Conservation (phyloP, 2,113 vertebrate species). For the Phylloscopus trochilus region DNA sequence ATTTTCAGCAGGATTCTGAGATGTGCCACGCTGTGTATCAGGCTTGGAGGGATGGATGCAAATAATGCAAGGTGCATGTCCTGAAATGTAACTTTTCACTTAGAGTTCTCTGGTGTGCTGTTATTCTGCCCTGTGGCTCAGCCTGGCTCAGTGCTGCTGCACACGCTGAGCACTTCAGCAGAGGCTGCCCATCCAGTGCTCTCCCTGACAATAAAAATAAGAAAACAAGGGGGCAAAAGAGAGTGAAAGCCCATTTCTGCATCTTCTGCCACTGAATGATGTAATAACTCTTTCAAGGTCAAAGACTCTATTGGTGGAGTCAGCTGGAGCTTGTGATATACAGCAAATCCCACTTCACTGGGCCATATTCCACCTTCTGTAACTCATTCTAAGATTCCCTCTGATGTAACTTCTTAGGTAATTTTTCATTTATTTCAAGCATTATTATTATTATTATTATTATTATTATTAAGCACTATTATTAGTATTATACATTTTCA, state of each 20-base stretch:
- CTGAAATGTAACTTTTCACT: background rate
- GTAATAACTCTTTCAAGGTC: background rate
- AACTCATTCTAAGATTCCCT: background rate
- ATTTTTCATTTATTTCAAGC: background rate
- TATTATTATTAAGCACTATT: too few relatives aligned
- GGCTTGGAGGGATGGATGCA: background rate
- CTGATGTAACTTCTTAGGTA: background rate
- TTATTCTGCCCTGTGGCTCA: background rate
- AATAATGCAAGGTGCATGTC: background rate
- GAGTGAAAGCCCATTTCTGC: background rate
- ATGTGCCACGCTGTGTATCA: rapidly evolving
- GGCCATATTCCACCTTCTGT: background rate
- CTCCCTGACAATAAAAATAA: background rate
- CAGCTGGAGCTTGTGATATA: background rate
- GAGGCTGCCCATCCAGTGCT: background rate
- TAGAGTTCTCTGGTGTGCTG: too few relatives aligned
- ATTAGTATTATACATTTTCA: background rate
- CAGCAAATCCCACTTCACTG: background rate
- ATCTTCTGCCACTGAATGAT: background rate
- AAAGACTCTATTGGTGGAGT: background rate
- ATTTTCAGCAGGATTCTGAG: background rate
- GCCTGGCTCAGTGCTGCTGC: background rate
- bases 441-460: background rate
- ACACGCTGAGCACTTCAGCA: background rate
- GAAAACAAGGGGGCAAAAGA: background rate